phyloP scores from a whole-genome alignment of 1,140 invertebrate species.

The Pissodes strobi region DNA sequence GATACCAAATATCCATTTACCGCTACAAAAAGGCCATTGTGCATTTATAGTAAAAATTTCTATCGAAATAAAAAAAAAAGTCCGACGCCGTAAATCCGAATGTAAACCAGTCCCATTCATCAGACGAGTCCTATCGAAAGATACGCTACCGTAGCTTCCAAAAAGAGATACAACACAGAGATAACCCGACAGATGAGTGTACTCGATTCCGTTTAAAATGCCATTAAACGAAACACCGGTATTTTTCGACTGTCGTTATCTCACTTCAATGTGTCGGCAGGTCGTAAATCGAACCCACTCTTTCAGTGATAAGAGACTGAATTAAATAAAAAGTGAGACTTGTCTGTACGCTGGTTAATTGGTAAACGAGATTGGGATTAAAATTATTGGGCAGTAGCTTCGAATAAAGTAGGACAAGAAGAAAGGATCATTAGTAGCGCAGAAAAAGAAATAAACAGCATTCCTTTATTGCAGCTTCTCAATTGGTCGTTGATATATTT shows the following conservation, averaged over 20 bases:
- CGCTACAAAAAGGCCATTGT: too few species aligned
- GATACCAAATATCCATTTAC: too few species aligned
- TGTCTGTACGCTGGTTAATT: slow-evolving; percentile 33
- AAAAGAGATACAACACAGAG: slow-evolving; percentile 32
- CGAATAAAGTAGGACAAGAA: slow-evolving; percentile 27
- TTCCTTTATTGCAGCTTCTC: not conserved
- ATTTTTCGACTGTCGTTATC: slow-evolving; percentile 34
- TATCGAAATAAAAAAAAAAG: not conserved
- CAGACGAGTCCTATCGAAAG: slow-evolving; percentile 26
- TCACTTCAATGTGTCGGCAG: slow-evolving; percentile 33
- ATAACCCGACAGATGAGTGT: slow-evolving; percentile 30
- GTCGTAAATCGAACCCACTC: slow-evolving; percentile 35
- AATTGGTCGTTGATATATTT: too few species aligned
- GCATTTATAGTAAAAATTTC: too few species aligned
- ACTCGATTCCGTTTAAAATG: slow-evolving; percentile 34
- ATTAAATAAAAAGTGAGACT: slow-evolving; percentile 36
- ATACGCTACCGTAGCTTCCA: slow-evolving; percentile 34
- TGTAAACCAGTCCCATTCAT: slow-evolving; percentile 29
- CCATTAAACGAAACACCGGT: slow-evolving; percentile 34
- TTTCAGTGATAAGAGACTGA: slow-evolving; percentile 28
- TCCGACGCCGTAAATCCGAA: slow-evolving; percentile 8
- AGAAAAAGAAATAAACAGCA: slow-evolving; percentile 5
- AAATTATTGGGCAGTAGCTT: slow-evolving; percentile 31
- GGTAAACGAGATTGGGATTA: slow-evolving; percentile 29
- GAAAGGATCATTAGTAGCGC: slow-evolving; percentile 21